Percentiles rank a stretch among this genome's conserved stretches.
Evolutionary conservation across 2,113 vertebrate genomes (phyloP).

Genomic region (Eupsittula cactorum): DNA sequence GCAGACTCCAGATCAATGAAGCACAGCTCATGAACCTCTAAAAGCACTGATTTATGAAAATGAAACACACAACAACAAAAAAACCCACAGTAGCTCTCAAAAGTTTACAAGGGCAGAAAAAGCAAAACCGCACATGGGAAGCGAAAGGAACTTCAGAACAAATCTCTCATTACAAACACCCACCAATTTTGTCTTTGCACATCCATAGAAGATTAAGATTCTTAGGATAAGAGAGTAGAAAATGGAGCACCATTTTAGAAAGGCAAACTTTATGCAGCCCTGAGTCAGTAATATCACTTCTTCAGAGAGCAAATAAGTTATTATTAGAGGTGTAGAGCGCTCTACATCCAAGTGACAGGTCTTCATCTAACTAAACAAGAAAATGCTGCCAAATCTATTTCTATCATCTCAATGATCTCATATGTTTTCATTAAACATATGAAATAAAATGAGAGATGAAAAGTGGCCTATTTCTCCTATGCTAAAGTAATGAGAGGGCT

Average conservation of each 20-base stretch:
- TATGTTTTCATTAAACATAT: conserved; percentile 66
- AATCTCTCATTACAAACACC: background rate
- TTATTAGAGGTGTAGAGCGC: conserved; percentile 49
- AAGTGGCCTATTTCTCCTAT: background rate
- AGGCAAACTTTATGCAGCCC: conserved; percentile 20
- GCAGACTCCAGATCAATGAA: background rate
- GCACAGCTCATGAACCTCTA: background rate
- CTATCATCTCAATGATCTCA: conserved; percentile 60
- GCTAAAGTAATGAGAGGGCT: background rate
- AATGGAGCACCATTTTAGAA: conserved; percentile 15
- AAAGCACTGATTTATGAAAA: background rate
- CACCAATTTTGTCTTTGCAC: background rate
- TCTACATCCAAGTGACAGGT: conserved; percentile 53
- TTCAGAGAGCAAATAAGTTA: conserved; percentile 56
- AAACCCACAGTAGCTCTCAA: background rate
- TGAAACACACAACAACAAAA: background rate
- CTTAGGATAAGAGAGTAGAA: background rate
- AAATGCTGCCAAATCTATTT: conserved; percentile 61
- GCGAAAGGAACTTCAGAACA: background rate
- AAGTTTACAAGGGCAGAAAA: background rate
- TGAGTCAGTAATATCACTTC: conserved; percentile 28
- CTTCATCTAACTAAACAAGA: conserved; percentile 58
- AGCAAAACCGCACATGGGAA: background rate
- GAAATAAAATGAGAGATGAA: conserved; percentile 27
- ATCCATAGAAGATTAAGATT: background rate